Conservation (phyloP, 1,140 invertebrate genomes). For the Carcinoscorpius rotundicauda region DNA sequence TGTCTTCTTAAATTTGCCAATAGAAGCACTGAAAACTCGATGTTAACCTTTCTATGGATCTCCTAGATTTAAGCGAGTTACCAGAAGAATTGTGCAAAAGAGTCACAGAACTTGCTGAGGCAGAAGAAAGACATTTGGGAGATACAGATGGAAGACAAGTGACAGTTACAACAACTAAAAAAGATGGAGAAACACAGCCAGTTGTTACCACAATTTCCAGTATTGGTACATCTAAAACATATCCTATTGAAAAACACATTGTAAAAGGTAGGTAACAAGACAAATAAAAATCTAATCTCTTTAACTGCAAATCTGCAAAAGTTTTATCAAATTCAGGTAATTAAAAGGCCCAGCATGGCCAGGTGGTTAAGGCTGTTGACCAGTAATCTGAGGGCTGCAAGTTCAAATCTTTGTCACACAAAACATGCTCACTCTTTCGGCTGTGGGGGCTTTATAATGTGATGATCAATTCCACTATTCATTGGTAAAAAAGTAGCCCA, state of each 20-base stretch:
- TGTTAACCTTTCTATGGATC: not conserved
- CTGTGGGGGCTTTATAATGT: no score
- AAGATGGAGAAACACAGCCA: constrained; percentile 26
- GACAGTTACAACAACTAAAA: constrained; percentile 26
- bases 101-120: constrained; percentile 14
- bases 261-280: not conserved
- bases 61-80: not conserved
- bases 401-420: no score
- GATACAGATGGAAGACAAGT: constrained; percentile 27
- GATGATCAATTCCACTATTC: no score
- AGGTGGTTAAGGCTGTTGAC: no score
- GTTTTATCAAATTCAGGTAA: no score
- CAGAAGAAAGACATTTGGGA: constrained; percentile 22
- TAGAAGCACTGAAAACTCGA: no score
- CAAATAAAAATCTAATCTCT: not conserved
- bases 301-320: no score
- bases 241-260: not conserved
- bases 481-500: no score
- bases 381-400: no score
- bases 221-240: constrained; percentile 3
- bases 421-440: no score
- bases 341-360: no score
- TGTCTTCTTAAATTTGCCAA: no score
- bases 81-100: constrained; percentile 12
- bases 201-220: constrained; percentile 21